Evolutionary conservation across 2,113 vertebrate species (phyloP).

Genomic region (Bucco capensis): DNA sequence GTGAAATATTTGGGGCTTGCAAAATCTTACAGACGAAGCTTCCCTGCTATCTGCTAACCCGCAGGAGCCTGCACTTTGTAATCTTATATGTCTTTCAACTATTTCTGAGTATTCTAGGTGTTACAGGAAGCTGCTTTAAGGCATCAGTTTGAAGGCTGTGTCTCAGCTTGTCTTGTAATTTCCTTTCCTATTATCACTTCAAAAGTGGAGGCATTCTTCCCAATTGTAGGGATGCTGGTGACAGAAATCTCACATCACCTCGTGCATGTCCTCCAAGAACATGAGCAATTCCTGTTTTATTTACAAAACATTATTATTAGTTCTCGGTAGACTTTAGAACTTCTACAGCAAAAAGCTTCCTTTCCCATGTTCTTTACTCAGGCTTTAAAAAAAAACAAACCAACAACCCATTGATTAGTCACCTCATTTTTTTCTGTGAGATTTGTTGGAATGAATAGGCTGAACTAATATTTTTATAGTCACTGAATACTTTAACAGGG

Average conservation of each 20-base stretch:
- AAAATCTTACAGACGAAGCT: background rate
- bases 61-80: rapidly evolving
- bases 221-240: background rate
- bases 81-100: background rate
- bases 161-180: background rate
- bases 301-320: background rate
- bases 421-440: background rate
- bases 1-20: background rate
- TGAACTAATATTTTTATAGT: background rate
- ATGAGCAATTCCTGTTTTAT: background rate
- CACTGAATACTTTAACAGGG: background rate
- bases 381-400: background rate
- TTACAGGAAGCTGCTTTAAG: background rate
- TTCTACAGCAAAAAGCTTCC: background rate
- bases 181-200: background rate
- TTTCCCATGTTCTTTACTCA: background rate
- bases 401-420: background rate
- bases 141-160: background rate
- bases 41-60: background rate
- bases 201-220: background rate
- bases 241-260: background rate
- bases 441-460: background rate
- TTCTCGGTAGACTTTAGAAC: background rate
- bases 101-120: background rate
- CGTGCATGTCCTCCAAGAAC: background rate